Conservation (phyloP, 2,888 invertebrate genomes). For the Brachypalpus laphriformis region DNA sequence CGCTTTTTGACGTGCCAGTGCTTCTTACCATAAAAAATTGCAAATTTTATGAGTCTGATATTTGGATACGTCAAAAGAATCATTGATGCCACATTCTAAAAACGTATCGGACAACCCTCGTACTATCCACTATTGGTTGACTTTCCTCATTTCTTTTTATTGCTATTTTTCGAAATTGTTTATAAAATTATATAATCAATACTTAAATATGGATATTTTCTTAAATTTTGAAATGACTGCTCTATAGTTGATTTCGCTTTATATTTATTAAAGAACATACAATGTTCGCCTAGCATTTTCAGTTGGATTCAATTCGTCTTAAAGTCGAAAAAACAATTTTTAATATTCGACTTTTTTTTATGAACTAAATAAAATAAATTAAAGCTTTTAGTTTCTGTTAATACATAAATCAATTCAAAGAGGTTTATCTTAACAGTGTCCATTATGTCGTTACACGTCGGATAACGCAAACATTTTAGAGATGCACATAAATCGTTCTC, state of each 20-base stretch:
- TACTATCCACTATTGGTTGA: background rate
- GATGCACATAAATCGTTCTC: conserved; percentile 92
- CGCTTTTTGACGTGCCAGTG: too few species aligned
- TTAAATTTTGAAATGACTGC: background rate
- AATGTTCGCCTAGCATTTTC: background rate
- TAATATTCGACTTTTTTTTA: background rate
- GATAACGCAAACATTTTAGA: conserved; percentile 89
- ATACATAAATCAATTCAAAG: conserved; percentile 25
- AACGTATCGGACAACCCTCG: too few species aligned
- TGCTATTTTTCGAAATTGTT: background rate
- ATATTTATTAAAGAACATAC: background rate
- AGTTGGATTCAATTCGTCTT: background rate
- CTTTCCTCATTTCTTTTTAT: background rate
- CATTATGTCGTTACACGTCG: conserved; percentile 90
- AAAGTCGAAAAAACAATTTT: background rate
- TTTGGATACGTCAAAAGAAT: too few species aligned
- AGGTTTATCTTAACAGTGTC: conserved; percentile 84
- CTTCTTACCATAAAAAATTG: too few species aligned
- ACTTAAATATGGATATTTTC: background rate
- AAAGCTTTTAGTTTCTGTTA: conserved; percentile 20
- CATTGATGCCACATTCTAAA: too few species aligned
- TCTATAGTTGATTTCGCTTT: background rate
- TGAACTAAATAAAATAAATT: background rate
- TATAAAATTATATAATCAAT: background rate
- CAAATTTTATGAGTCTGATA: too few species aligned